phyloP scores from a whole-genome alignment of 2,888 invertebrate genomes.

The Oscheius myriophilus region DNA sequence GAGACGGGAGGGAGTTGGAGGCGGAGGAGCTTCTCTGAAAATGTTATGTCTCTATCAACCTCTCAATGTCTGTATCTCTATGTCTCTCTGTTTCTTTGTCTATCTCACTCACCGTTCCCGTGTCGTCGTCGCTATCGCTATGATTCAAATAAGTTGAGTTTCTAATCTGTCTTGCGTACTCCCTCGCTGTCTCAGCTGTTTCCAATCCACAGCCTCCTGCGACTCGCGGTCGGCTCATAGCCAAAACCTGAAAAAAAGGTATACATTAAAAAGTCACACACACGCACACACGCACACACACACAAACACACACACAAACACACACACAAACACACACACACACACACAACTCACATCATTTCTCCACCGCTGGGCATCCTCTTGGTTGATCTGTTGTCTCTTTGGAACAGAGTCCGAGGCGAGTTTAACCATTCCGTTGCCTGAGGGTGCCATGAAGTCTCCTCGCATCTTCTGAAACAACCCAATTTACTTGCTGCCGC shows the following conservation, averaged over 20 bases:
- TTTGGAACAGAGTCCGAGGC: background rate
- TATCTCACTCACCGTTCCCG: constrained; percentile 6
- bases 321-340: too few relatives aligned
- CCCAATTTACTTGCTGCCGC: background rate
- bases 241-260: constrained; percentile 20
- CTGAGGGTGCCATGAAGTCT: constrained; percentile 24
- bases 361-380: constrained; percentile 31
- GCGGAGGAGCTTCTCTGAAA: constrained; percentile 21
- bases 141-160: constrained; percentile 1
- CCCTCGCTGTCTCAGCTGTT: constrained; percentile 20
- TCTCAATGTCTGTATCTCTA: background rate
- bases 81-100: background rate
- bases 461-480: constrained; percentile 28
- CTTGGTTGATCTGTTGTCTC: constrained; percentile 20
- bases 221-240: constrained; percentile 24
- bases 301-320: too few relatives aligned
- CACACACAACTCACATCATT: constrained; percentile 17
- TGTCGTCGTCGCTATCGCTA: constrained; percentile 27
- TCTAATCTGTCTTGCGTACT: constrained; percentile 17
- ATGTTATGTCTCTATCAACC: background rate
- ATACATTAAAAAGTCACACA: background rate
- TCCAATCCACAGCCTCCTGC: background rate
- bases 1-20: constrained; percentile 19
- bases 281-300: too few relatives aligned
- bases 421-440: constrained; percentile 33